A percentile compares a stretch with the other conserved stretches of the same genome.
Conservation (phyloP, 2,888 invertebrate genomes). For the Ferdinandea cuprea region DNA sequence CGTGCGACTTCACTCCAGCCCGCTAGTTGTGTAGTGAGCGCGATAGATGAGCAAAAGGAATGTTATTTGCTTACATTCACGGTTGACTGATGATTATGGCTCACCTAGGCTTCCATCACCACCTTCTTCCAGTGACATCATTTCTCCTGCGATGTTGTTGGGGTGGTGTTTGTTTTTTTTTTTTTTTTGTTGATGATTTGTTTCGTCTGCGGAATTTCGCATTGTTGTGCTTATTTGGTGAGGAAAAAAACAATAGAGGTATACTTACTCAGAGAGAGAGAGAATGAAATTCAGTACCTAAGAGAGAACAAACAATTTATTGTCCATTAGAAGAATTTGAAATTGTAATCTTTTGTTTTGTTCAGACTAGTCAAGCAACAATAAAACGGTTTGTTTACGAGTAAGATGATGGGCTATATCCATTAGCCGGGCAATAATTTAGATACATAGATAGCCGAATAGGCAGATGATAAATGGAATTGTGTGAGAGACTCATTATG, state of each 20-base stretch:
- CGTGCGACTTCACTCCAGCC: too few species aligned
- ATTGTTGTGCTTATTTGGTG: conserved; percentile 49
- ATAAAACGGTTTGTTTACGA: conserved; percentile 47
- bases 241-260: conserved; percentile 11
- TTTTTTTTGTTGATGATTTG: conserved; percentile 26
- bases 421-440: conserved; percentile 22
- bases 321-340: background rate
- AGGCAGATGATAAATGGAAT: background rate
- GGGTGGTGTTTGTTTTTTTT: conserved; percentile 2
- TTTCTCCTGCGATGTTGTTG: conserved; percentile 41
- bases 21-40: too few species aligned
- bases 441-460: conserved; percentile 33
- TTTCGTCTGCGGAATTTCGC: conserved; percentile 60
- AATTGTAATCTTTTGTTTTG: background rate
- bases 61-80: conserved; percentile 49
- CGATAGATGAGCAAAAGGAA: conserved; percentile 23
- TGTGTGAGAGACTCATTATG: conserved; percentile 38
- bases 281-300: background rate
- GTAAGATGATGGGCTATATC: conserved; percentile 1
- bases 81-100: conserved; percentile 35
- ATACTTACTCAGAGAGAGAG: conserved; percentile 24
- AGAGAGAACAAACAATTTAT: conserved; percentile 28
- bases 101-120: conserved; percentile 38
- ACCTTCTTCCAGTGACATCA: conserved; percentile 73
- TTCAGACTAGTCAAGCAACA: background rate